Evolutionary conservation across 2,113 vertebrate genomes (phyloP), one percentile per base, ranked within the genome.

Genomic region (Melanostigma gelatinosum): DNA sequence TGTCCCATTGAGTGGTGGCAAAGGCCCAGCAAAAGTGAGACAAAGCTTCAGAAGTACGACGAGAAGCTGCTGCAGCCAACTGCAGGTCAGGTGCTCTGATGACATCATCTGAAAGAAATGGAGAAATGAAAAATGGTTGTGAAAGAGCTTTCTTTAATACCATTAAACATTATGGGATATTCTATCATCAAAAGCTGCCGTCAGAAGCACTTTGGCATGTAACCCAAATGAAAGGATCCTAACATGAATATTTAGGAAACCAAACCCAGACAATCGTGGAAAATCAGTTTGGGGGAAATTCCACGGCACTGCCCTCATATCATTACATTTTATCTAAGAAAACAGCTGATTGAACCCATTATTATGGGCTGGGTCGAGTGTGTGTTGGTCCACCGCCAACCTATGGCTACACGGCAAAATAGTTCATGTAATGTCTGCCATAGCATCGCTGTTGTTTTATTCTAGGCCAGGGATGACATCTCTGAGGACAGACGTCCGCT

Each of bases 1-100:
- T 0, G 90, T 94, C 83, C 79, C 88, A 57, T 93, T 93, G 75
- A 88, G 72, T 0, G 90, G 78, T 64, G 58, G 84, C 75, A 91
- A 10, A 66, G 92, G 91, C 40, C 86, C 87, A 11, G 91, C 88
- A 44, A 48, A 88, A 36, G 89, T 84, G 24, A 94, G 64, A 22
- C 88, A 87, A 48, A 94, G 87, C 82, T 88, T 93, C 85, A 94
- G 80, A 1, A 95, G 84, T 22, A 95, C 64, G 0, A 93, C 27
- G 2, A 96, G 87, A 1, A 95, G 90, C 90, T 89, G 91, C 87
- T 85, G 88, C 89, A 94, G 89, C 93, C 95, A 95, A 84, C 91
- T 85, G 16, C 85, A 72, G 77, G 77, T 85, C 85, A 92, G 86
- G 86, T 87, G 83, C 72, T 93, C 87, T 29, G 91, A 91, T 89